A percentile compares a stretch with the other conserved stretches of the same genome.
Conservation (phyloP, 92 coral and sea anemone genomes). For the Diadumene lineata region DNA sequence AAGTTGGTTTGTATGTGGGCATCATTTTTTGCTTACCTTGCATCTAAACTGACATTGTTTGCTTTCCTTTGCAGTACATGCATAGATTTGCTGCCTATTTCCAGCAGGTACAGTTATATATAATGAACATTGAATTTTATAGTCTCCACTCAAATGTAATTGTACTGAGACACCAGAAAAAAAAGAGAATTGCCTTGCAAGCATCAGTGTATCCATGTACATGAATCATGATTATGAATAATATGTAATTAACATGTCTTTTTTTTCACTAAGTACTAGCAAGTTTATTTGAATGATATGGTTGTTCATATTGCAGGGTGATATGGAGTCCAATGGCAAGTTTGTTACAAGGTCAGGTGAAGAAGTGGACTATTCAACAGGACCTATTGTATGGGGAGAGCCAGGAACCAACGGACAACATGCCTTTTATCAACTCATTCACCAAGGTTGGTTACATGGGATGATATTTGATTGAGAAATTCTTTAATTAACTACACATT, state of each 20-base stretch:
- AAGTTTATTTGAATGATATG: background rate
- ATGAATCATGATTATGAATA: too few relatives aligned
- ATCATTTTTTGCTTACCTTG: too few relatives aligned
- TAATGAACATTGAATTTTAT: too few relatives aligned
- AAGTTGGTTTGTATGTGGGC: too few relatives aligned
- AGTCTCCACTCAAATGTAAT: too few relatives aligned
- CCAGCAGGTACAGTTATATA: slow-evolving; percentile 97
- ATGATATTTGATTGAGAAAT: too few relatives aligned
- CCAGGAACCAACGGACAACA: slow-evolving; percentile 99
- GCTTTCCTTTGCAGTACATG: slow-evolving; percentile 61
- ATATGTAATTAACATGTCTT: too few relatives aligned
- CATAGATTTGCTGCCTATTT: slow-evolving; percentile 98
- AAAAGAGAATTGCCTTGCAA: too few relatives aligned
- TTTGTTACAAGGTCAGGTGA: slow-evolving; percentile 72
- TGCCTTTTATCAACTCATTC: slow-evolving; percentile 95
- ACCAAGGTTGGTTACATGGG: slow-evolving; percentile 95
- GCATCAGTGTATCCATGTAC: too few relatives aligned
- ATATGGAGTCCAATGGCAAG: slow-evolving; percentile 98
- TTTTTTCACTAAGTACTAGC: background rate
- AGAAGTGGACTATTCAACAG: slow-evolving; percentile 86
- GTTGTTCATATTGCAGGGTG: slow-evolving; percentile 62
- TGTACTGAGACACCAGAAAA: too few relatives aligned
- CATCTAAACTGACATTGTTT: background rate
- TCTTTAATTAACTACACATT: too few relatives aligned
- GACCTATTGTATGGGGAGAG: slow-evolving; percentile 99